Conservation (phyloP, 2,113 vertebrate species). For the Eidolon helvum region DNA sequence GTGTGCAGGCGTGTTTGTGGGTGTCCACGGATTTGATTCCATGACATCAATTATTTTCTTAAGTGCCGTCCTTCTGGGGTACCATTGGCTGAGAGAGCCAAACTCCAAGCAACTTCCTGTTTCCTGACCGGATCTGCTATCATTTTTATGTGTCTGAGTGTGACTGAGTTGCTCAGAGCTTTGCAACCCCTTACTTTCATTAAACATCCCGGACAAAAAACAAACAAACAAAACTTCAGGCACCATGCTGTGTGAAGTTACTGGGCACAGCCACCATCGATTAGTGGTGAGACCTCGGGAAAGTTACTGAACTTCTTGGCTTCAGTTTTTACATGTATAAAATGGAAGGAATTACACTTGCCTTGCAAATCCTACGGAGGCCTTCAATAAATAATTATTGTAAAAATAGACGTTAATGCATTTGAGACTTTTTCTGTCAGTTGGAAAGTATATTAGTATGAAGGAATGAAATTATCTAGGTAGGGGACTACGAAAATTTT, state of each 20-base stretch:
- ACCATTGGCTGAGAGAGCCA: background rate
- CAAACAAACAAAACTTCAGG: background rate
- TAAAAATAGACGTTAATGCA: background rate
- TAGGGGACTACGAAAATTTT: background rate
- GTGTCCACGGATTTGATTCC: background rate
- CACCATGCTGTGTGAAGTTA: background rate
- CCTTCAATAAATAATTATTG: background rate
- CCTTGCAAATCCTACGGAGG: background rate
- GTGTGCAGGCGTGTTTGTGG: background rate
- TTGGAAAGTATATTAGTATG: background rate
- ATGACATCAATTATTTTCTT: background rate
- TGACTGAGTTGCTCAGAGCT: background rate
- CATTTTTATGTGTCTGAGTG: background rate
- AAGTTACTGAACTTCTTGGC: background rate
- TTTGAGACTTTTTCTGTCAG: background rate
- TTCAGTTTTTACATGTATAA: background rate
- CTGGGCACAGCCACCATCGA: background rate
- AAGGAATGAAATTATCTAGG: background rate
- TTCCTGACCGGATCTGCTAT: background rate
- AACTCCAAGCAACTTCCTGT: background rate
- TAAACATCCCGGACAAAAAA: background rate
- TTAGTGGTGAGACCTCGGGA: accelerated
- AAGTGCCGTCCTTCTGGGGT: background rate
- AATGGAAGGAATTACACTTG: background rate
- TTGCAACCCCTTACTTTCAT: background rate